Evolutionary conservation across 2,113 vertebrate genomes (phyloP), one percentile per base, ranked within the genome.

Genomic region (Oophaga pumilio): DNA sequence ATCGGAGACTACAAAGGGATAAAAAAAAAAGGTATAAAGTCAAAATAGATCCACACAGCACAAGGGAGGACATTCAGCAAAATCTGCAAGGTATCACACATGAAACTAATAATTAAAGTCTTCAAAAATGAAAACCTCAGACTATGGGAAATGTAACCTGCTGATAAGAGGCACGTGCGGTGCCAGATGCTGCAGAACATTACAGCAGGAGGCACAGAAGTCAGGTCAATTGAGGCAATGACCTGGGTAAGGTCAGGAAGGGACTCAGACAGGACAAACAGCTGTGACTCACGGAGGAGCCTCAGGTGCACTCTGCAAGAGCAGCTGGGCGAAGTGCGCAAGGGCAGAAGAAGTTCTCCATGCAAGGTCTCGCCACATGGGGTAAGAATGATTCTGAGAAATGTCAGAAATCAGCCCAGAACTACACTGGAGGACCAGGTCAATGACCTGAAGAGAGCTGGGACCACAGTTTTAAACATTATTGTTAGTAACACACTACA

Each of bases 121-220:
- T 8, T 71, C 13, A 74, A 50, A 50, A 43, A 20, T 56, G 28
- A 79, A 59, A 59, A 6, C 10, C 0, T 80, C 77, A 26, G 52
- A n/a, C 24, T 8, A 13, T 20, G 26, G 13, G 22, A 13, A 49
- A 43, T 26, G 43, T 52, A 64, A 22, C 14, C 60, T 18, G 13
- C 79, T 68, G 80, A 82, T 66, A 82, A 82, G 43, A 82, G 3
- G 1, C 14, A 9, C 24, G 22, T 10, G n/a, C 14, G 17, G 28
- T 81, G 57, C 78, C 78, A 81, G 56, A n/a, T 82, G 79, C 76
- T 66, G 59, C 52, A 9, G 52, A 57, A 78, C 8, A 18, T 53
- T 53, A 10, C 11, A 56, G 77, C n/a, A 18, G 52, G 9, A 12
- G 12, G 77, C n/a, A 26, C 49, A 6, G 53, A 28, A 10, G 14